Evolutionary conservation across 2,888 invertebrate species (phyloP).

Genomic region (Erebia aethiops): DNA sequence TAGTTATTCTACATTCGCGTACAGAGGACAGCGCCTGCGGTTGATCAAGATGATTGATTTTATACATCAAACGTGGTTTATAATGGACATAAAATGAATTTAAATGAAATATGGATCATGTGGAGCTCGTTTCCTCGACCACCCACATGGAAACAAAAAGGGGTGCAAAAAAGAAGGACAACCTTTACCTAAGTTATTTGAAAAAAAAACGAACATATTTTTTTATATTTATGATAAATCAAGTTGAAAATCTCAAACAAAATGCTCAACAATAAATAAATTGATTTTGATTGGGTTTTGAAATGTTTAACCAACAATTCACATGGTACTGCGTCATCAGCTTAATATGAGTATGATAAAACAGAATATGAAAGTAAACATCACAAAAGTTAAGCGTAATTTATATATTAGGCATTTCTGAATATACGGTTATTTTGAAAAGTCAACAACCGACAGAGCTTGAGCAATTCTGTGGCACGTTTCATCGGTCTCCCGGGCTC

Average conservation of each 20-base stretch:
- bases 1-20: too few species aligned
- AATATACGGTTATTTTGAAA: conserved; percentile 44
- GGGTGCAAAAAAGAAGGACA: conserved; percentile 20
- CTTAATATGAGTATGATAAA: neutral
- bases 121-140: conserved; percentile 9
- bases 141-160: conserved; percentile 17
- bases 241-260: too few species aligned
- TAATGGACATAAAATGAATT: neutral
- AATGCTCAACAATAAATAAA: too few species aligned
- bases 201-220: neutral
- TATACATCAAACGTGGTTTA: neutral
- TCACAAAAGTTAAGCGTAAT: conserved; percentile 18
- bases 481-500: conserved; percentile 77
- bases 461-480: conserved; percentile 72
- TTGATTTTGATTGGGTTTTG: too few species aligned
- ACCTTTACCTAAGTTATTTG: conserved; percentile 3
- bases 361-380: neutral
- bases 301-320: too few species aligned
- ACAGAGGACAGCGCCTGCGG: too few species aligned
- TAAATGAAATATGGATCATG: neutral
- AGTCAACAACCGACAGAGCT: conserved; percentile 78
- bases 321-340: too few species aligned
- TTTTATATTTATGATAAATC: neutral
- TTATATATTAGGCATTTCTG: conserved; percentile 38
- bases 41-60: neutral